Base-by-base conservation (phyloP, 1,140 invertebrate genomes). In the Trichomalopsis sarcophagae region DNA sequence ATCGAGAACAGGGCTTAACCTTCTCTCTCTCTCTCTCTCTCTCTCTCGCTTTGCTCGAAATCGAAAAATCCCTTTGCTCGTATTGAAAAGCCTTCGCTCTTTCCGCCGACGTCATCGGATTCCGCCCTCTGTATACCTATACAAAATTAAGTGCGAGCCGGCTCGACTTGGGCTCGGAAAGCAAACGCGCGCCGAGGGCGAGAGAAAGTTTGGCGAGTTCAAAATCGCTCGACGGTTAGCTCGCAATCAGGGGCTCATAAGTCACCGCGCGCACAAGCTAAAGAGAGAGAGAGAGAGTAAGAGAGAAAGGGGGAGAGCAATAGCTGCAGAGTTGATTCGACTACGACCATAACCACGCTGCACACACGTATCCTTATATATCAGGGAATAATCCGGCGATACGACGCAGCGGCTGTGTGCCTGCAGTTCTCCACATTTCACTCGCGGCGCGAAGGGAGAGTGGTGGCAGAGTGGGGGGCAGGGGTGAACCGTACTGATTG, bases 381-480 rank as follows among this genome's bases (percentile, higher is more conserved):
- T 73, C 44, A 30, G 87, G 85, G 86, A 89, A 90, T 90, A 91
- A 91, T 91, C 88, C 87, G 78, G 84, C 89, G 87, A 89, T 89
- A n/a, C 27, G 10, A 36, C 23, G 7, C 23, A 47, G 50, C 5
- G n/a, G 69, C 27, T 11, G 9, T 30, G 23, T 82, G 5, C 30
- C 33, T 27, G 27, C 23, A 82, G 14, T 40, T 82, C 71, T 75
- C 30, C 75, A 69, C 71, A 27, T 62, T 82, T 40, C 71, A 76
- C 13, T 74, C 36, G n/a, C 36, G n/a, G n/a, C 21, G 68, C 68
- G n/a, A n/a, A 30, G 17, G 27, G 21, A 7, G 21, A n/a, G 21
- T n/a, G 55, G 62, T 74, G 79, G 4, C 2, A 33, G 33, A 33
- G 50, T 62, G 40, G 62, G 55, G 21, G 2, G 21, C 2, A 74